Percentiles rank a stretch among this genome's conserved stretches.
Evolutionary conservation across 2,888 invertebrate genomes (phyloP).

Genomic region (Stenoptilia bipunctidactyla): DNA sequence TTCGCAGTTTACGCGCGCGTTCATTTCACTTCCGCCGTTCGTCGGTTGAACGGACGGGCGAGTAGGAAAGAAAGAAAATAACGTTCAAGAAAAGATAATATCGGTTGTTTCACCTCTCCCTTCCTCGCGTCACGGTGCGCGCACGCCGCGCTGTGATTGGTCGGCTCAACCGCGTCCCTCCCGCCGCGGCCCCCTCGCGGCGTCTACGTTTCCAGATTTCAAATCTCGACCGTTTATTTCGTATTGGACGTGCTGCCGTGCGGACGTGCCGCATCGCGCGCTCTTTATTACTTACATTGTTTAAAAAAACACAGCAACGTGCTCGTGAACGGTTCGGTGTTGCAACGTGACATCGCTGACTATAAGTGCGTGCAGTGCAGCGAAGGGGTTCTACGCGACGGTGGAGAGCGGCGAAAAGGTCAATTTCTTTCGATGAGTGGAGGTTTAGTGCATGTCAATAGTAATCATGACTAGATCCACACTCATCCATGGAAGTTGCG

Average conservation of each 20-base stretch:
- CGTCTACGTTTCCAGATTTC: conserved; percentile 66
- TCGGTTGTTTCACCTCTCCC: conserved; percentile 26
- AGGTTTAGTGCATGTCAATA: conserved; percentile 81
- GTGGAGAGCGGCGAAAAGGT: conserved; percentile 33
- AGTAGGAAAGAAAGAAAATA: conserved; percentile 64
- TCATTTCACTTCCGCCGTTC: conserved; percentile 65
- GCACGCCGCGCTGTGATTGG: conserved; percentile 49
- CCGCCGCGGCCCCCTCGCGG: conserved; percentile 51
- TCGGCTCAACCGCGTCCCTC: conserved; percentile 24
- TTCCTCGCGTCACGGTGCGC: conserved; percentile 47
- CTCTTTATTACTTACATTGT: conserved; percentile 27
- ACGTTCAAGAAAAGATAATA: conserved; percentile 66
- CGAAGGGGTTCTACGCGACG: conserved; percentile 22
- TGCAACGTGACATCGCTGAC: conserved; percentile 56
- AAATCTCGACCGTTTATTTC: conserved; percentile 73
- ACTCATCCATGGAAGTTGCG: conserved; percentile 81
- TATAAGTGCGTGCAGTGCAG: conserved; percentile 61
- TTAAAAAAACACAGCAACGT: conserved; percentile 54
- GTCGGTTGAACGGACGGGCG: conserved; percentile 60
- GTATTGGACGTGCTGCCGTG: conserved; percentile 48
- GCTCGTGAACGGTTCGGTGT: conserved; percentile 54
- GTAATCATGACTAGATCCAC: conserved; percentile 82
- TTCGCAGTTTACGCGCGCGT: conserved; percentile 59
- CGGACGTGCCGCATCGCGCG: conserved; percentile 34
- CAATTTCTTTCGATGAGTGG: conserved; percentile 79